Percentiles rank a stretch among this genome's conserved stretches.
These are phyloP conservation scores for Verasper variegatus DNA, from an alignment of 2,113 vertebrate genomes.

Conservation along the genomic window DNA sequence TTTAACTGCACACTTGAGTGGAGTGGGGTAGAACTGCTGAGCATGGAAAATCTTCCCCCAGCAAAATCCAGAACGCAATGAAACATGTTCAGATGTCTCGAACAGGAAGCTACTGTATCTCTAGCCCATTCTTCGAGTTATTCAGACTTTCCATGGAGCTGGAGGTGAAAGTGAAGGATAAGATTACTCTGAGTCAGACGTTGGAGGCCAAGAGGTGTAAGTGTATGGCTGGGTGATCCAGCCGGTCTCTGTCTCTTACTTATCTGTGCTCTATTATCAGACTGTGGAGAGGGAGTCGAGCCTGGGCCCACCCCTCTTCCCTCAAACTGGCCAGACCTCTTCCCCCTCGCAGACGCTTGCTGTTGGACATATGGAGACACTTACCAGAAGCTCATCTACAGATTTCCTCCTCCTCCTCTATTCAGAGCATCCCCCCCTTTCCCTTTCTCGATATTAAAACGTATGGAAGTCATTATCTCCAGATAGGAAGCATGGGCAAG, in stretches of 20 bases:
- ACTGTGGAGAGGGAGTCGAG: slow-evolving; percentile 43
- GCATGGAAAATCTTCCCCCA: slow-evolving; percentile 47
- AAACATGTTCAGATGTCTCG: slow-evolving; percentile 49
- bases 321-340: slow-evolving; percentile 42
- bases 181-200: slow-evolving; percentile 48
- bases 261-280: slow-evolving; percentile 58
- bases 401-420: slow-evolving; percentile 73
- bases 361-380: slow-evolving; percentile 79
- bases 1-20: slow-evolving; percentile 8
- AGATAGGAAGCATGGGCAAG: slow-evolving; percentile 43
- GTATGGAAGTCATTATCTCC: slow-evolving; percentile 76
- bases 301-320: slow-evolving; percentile 22
- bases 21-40: slow-evolving; percentile 38
- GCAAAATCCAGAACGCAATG: slow-evolving; percentile 27
- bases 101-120: slow-evolving; percentile 52
- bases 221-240: slow-evolving; percentile 44
- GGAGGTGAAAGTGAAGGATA: slow-evolving; percentile 44
- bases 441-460: slow-evolving; percentile 70
- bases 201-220: slow-evolving; percentile 49
- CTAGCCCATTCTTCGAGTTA: slow-evolving; percentile 19
- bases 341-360: slow-evolving; percentile 46
- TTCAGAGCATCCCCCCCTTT: slow-evolving; percentile 54
- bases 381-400: slow-evolving; percentile 83
- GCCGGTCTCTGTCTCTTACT: slow-evolving; percentile 53
- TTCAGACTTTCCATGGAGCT: slow-evolving; percentile 51